Evolutionary conservation across 1,140 invertebrate genomes (phyloP), one percentile per base, ranked within the genome.

Genomic region (Geopemphigus sp.): DNA sequence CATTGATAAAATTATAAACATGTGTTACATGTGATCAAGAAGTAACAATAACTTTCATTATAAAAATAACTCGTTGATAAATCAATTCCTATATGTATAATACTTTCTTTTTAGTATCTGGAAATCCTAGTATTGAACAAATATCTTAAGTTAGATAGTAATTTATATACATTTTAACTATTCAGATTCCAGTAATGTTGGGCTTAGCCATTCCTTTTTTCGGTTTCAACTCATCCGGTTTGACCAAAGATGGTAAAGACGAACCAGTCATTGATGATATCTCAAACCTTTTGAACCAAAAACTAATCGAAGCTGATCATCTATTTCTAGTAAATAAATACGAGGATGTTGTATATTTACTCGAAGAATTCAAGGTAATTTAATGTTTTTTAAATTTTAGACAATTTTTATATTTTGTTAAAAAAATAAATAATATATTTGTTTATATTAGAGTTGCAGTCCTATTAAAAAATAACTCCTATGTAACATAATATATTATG

Each of bases 301-400:
- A 78, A 47, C 17, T 81, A 11, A n/a, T 56, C 22, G 50, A 81
- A 81, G 45, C 81, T 0, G 81, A 81, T 64, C 54, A 76, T 6
- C 57, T 81, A 1, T 81, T 81, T 39, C 29, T 74, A 17, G 59
- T 29, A 1, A 59, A 81, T 5, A 73, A 81, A n/a, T 81, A 54
- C 64, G 81, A 81, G 12, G 81, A 81, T 17, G 70, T 74, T 4
- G 50, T 73, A 17, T 11, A 19, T 32, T 4, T 81, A 32, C 57
- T 81, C 15, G 81, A 66, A 32, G 63, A 74, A 3, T 61, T 61
- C 29, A 64, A 81, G 59, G 81, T 81, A 24, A 45, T 24, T 68
- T 47, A 24, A 17, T 50, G 12, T 47, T 47, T 68, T 0, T 1
- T 19, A 4, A 19, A n/a, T 54, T 54, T 54, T 54, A 19, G 14